Percentiles rank a stretch among this genome's conserved stretches.
Conservation (phyloP, 2,797 vertebrate species). For the Liparis tanakae region DNA sequence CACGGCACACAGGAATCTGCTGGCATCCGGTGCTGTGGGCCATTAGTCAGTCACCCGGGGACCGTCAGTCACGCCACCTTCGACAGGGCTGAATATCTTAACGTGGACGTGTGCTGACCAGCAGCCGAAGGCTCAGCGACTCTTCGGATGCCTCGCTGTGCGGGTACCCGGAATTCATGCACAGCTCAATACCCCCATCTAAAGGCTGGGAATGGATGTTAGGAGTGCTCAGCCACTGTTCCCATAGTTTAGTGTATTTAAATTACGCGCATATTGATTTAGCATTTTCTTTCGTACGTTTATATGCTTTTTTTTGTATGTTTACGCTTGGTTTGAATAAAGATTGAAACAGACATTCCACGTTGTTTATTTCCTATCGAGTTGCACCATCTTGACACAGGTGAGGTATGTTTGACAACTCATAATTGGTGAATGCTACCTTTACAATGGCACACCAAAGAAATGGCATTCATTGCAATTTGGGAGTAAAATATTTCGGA, state of each 20-base stretch:
- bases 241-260: not conserved
- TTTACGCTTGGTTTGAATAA: not conserved
- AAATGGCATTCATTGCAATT: not conserved
- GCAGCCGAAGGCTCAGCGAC: conserved; percentile 38
- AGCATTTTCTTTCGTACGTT: not conserved
- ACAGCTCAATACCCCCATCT: conserved; percentile 66
- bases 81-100: conserved; percentile 55
- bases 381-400: not conserved
- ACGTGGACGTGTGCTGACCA: conserved; percentile 40
- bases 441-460: not conserved
- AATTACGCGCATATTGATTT: not conserved
- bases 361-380: not conserved
- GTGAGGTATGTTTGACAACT: too few species aligned
- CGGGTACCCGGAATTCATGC: not conserved
- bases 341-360: not conserved
- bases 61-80: conserved; percentile 46
- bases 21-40: not conserved
- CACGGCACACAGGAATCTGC: conserved; percentile 22
- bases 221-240: not conserved
- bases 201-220: conserved; percentile 29
- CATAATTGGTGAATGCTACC: too few species aligned
- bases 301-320: not conserved
- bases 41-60: conserved; percentile 38
- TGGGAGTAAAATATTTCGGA: not conserved
- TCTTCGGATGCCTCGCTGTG: not conserved